Evolutionary conservation across 2,888 invertebrate species (phyloP).

Genomic region (Thymelicus sylvestris): DNA sequence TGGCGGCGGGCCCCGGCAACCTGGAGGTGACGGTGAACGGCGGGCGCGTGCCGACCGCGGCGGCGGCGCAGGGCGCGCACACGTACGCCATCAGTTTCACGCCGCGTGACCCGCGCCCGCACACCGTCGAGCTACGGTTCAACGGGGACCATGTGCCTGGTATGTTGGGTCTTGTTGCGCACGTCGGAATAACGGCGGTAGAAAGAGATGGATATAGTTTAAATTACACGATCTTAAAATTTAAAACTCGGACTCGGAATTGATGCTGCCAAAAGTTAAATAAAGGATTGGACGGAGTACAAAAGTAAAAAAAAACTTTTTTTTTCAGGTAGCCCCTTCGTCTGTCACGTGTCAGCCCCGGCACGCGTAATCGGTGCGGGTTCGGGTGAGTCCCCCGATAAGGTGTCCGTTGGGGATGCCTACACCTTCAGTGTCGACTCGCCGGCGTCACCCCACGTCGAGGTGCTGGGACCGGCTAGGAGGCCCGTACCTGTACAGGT

Average conservation of each 20-base stretch:
- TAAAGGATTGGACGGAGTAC: no score
- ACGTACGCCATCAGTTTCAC: conserved; percentile 99
- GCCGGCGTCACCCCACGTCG: conserved; percentile 91
- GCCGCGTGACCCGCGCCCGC: conserved; percentile 94
- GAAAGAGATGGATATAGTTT: no score
- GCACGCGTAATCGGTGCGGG: conserved; percentile 94
- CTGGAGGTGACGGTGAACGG: conserved; percentile 99
- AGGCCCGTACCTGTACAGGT: conserved; percentile 88
- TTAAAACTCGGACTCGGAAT: no score
- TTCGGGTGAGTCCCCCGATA: conserved; percentile 89
- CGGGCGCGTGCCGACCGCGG: conserved; percentile 97
- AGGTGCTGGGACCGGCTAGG: conserved; percentile 90
- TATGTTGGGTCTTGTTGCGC: conserved; percentile 49
- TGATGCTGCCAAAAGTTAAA: no score
- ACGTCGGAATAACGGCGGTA: no score
- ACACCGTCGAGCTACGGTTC: conserved; percentile 97
- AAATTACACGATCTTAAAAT: no score
- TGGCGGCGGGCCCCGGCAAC: conserved; percentile 99
- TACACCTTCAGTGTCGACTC: conserved; percentile 95
- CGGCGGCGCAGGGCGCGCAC: conserved; percentile 98
- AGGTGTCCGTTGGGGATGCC: conserved; percentile 93
- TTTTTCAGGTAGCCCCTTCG: conserved; percentile 90
- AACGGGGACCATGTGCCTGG: conserved; percentile 98
- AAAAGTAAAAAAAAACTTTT: background rate
- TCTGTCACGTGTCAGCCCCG: conserved; percentile 91